Conservation (phyloP, 2,888 invertebrate genomes). For the Philonicus albiceps region DNA sequence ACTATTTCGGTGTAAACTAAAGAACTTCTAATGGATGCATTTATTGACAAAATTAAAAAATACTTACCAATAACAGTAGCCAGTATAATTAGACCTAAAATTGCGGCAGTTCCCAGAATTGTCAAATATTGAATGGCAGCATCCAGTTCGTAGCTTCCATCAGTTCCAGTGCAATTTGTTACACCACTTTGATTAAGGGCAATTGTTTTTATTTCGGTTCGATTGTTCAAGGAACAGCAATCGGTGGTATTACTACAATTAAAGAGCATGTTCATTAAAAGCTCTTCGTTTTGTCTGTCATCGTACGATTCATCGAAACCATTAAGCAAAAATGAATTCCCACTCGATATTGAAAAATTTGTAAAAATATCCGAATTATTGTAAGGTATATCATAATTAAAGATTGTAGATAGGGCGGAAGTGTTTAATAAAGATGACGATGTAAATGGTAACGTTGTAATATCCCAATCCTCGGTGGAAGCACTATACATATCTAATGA, state of each 20-base stretch:
- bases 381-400: constrained; percentile 37
- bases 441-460: neutral
- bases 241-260: constrained; percentile 44
- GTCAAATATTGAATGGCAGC: constrained; percentile 67
- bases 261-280: constrained; percentile 26
- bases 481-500: neutral
- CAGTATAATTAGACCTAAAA: constrained; percentile 83
- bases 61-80: constrained; percentile 71
- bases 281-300: constrained; percentile 34
- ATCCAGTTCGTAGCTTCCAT: constrained; percentile 47
- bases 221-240: constrained; percentile 28
- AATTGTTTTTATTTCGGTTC: neutral
- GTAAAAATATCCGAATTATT: constrained; percentile 37
- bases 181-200: constrained; percentile 8
- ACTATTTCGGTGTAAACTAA: too few species aligned
- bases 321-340: neutral
- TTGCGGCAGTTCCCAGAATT: constrained; percentile 76
- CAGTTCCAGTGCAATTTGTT: constrained; percentile 3
- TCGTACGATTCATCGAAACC: constrained; percentile 34
- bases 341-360: constrained; percentile 38
- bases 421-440: constrained; percentile 2
- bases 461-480: neutral
- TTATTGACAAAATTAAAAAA: neutral
- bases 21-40: neutral
- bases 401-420: constrained; percentile 27